These are phyloP conservation scores for Spizaetus ornatus DNA, from an alignment of 2,113 vertebrate genomes.

Conservation along the genomic window DNA sequence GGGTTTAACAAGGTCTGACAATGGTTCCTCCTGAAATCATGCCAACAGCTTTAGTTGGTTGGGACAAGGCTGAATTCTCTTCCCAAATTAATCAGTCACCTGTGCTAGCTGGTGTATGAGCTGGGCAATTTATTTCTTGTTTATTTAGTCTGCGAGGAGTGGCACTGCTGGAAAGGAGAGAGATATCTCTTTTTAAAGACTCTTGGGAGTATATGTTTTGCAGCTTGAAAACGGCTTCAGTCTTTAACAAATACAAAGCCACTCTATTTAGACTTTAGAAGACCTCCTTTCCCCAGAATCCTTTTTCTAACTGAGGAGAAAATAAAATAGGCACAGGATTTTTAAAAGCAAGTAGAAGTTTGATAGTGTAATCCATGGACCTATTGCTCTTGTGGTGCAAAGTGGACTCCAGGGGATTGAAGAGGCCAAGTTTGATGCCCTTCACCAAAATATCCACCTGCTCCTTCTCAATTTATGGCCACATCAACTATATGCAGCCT, in stretches of 20 bases:
- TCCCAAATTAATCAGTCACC: background rate
- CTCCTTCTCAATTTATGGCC: background rate
- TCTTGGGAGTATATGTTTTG: background rate
- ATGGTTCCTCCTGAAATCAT: background rate
- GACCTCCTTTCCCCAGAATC: background rate
- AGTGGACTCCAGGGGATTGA: background rate
- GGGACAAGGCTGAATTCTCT: background rate
- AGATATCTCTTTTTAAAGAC: background rate
- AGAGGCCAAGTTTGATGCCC: background rate
- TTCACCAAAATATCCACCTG: background rate
- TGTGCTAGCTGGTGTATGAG: background rate
- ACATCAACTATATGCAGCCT: fast-evolving
- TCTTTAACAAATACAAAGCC: background rate
- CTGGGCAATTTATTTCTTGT: background rate
- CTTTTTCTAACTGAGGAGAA: background rate
- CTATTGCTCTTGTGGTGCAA: background rate
- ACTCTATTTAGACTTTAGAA: background rate
- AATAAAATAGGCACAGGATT: fast-evolving
- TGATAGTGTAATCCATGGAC: background rate
- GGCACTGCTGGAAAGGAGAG: background rate
- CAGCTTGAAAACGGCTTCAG: background rate
- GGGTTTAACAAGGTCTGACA: background rate
- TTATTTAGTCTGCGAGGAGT: background rate
- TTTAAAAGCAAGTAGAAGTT: background rate
- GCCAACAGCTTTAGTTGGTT: background rate